phyloP scores from a whole-genome alignment of 2,113 vertebrate species.

The Isichthys henryi region DNA sequence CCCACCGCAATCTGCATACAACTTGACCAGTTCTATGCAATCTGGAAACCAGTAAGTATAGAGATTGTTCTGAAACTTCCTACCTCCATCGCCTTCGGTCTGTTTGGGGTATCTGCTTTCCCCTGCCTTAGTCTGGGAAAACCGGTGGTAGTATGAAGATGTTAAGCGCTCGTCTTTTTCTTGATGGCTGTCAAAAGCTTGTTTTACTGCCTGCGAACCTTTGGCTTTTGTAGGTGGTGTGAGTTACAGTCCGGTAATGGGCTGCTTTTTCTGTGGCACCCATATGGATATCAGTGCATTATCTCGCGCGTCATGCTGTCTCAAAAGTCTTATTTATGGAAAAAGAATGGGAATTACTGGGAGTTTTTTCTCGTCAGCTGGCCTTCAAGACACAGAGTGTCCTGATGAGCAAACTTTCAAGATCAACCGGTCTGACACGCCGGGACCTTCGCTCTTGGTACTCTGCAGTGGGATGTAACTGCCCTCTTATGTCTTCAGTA shows the following conservation, averaged over 20 bases:
- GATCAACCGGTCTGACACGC: neutral
- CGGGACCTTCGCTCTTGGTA: neutral
- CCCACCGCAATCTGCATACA: slow-evolving; percentile 54
- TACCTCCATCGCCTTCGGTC: neutral
- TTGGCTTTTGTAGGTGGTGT: neutral
- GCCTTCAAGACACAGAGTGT: neutral
- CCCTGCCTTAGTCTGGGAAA: neutral
- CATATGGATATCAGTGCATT: neutral
- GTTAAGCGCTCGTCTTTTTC: neutral
- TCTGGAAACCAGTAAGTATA: slow-evolving; percentile 65
- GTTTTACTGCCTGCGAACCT: neutral
- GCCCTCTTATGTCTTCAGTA: slow-evolving; percentile 35
- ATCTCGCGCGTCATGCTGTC: neutral
- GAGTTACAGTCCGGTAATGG: neutral
- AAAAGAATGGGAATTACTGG: neutral
- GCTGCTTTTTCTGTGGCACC: neutral
- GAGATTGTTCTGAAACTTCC: neutral
- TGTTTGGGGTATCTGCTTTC: neutral
- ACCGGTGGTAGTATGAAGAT: neutral
- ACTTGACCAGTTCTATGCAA: slow-evolving; percentile 62
- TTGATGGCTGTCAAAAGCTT: neutral
- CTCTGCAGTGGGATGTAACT: slow-evolving; percentile 2
- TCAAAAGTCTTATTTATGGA: neutral
- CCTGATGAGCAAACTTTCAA: neutral
- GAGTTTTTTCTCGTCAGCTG: neutral